Evolutionary conservation across 2,888 invertebrate genomes (phyloP).

Genomic region (Tuberolachnus salignus): DNA sequence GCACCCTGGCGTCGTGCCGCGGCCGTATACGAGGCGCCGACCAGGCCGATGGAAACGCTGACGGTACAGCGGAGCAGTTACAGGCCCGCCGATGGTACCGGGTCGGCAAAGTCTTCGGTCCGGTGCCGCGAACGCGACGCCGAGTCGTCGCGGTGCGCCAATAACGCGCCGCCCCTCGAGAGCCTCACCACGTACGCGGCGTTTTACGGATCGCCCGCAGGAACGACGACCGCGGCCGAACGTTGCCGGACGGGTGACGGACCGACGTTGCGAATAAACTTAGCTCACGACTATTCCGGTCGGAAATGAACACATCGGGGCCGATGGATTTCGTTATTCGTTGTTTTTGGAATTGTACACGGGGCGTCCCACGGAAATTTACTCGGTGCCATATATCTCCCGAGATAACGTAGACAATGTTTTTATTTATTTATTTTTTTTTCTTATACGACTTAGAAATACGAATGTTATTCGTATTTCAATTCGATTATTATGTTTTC

Average conservation of each 20-base stretch:
- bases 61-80: slow-evolving; percentile 18
- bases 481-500: too few relatives aligned
- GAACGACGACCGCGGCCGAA: not conserved
- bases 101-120: not conserved
- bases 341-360: too few relatives aligned
- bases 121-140: not conserved
- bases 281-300: not conserved
- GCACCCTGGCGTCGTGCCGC: not conserved
- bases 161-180: not conserved
- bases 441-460: too few relatives aligned
- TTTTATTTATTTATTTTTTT: too few relatives aligned
- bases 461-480: too few relatives aligned
- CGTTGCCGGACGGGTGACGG: too few relatives aligned
- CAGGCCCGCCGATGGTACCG: not conserved
- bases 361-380: too few relatives aligned
- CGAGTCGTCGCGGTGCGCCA: not conserved
- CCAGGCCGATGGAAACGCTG: slow-evolving; percentile 1
- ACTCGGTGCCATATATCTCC: too few relatives aligned
- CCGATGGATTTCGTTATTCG: not conserved
- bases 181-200: not conserved
- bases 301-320: too few relatives aligned
- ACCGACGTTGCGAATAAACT: not conserved
- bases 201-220: not conserved
- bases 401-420: too few relatives aligned
- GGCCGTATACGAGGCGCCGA: not conserved